Conservation (phyloP, 2,113 vertebrate genomes). For the Menura novaehollandiae region DNA sequence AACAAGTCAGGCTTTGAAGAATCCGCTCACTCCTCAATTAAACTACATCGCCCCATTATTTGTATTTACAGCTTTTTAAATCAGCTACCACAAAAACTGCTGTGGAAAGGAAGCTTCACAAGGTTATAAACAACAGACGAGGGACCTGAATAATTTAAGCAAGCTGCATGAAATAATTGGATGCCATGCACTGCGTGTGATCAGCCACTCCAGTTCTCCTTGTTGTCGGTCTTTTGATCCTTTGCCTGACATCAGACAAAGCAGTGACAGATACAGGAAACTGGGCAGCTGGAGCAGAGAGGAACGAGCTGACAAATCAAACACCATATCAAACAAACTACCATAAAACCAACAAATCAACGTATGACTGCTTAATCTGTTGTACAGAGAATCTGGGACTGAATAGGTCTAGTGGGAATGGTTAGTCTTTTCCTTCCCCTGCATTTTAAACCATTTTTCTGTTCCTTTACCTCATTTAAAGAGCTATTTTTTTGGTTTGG, state of each 20-base stretch:
- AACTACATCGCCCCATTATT: background rate
- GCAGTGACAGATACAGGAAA: background rate
- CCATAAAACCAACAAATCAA: background rate
- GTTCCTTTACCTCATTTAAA: background rate
- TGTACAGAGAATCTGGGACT: background rate
- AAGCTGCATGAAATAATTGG: slow-evolving; percentile 11
- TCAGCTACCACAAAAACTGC: background rate
- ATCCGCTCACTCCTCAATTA: background rate
- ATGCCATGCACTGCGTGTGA: background rate
- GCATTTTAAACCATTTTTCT: background rate
- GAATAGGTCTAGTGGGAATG: background rate
- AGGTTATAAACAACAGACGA: background rate
- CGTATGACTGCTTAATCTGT: background rate
- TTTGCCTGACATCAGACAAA: background rate
- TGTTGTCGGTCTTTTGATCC: background rate
- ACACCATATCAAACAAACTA: background rate
- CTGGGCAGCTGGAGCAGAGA: background rate
- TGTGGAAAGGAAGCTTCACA: background rate
- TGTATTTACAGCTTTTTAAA: background rate
- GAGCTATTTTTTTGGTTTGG: background rate
- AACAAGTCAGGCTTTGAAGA: background rate
- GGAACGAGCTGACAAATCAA: background rate
- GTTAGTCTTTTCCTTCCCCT: background rate
- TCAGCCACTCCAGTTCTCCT: background rate
- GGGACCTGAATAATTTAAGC: background rate